These are phyloP conservation scores for Pteria penguin DNA, from an alignment of 2,888 invertebrate species.

Conservation along the genomic window DNA sequence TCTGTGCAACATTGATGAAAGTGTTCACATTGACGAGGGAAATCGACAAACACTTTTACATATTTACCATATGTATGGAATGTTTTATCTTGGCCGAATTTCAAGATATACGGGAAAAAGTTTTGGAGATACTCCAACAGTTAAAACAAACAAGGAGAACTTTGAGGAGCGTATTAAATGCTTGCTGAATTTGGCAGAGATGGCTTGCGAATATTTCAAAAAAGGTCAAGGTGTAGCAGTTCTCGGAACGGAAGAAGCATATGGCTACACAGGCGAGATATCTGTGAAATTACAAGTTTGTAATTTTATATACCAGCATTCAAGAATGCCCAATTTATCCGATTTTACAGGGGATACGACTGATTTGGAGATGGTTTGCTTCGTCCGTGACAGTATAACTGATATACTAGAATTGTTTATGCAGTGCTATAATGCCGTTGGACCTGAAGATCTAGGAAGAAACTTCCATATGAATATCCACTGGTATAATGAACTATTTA, in stretches of 20 bases:
- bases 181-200: constrained; percentile 25
- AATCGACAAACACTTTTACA: constrained; percentile 45
- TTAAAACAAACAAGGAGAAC: neutral
- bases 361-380: constrained; percentile 19
- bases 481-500: constrained; percentile 47
- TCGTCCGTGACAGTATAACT: constrained; percentile 35
- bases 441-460: constrained; percentile 36
- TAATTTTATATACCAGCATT: constrained; percentile 34
- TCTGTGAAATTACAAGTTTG: constrained; percentile 42
- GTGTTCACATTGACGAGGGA: constrained; percentile 36
- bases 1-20: constrained; percentile 37
- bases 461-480: constrained; percentile 14
- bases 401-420: constrained; percentile 42
- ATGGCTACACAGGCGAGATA: constrained; percentile 45
- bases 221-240: constrained; percentile 36
- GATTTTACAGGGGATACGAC: neutral
- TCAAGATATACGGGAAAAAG: constrained; percentile 34
- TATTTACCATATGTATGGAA: constrained; percentile 58
- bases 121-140: constrained; percentile 21
- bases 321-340: constrained; percentile 4
- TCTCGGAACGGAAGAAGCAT: constrained; percentile 35
- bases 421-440: constrained; percentile 45
- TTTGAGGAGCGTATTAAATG: constrained; percentile 17
- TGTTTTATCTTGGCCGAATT: constrained; percentile 32
- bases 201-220: constrained; percentile 38